Evolutionary conservation across 2,113 vertebrate genomes (phyloP), one percentile per base, ranked within the genome.

Genomic region (Catharus fuscescens): DNA sequence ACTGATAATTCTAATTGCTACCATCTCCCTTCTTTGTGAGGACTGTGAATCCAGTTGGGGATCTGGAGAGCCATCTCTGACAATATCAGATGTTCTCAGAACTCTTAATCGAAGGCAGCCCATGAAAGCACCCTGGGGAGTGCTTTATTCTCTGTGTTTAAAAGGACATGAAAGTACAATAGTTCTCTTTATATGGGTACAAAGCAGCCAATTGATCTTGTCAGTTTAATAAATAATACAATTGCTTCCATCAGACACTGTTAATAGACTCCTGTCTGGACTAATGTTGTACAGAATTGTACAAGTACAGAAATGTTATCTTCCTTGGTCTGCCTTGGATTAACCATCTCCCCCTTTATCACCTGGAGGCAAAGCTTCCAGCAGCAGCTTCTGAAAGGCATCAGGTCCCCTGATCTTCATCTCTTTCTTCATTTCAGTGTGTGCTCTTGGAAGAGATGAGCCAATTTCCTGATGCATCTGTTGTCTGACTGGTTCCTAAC

Each of bases 191-290:
- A 81, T 92, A 85, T 0, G 74, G 67, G 59, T 90, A 95, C 90
- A 96, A 96, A 96, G 94, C 90, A 95, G 94, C 77, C 94, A 92
- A 95, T 97, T 97, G 93, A 96, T 97, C 94, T 97, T 96, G 93
- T 95, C 93, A 96, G 92, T 94, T 95, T 96, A 97, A 96, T 97
- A 97, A 96, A 96, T 97, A 97, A 96, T 97, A 96, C 90, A 95
- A 92, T 96, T 91, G 90, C 93, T 97, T 96, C 95, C 88, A 96
- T 96, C 93, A 96, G 93, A 92, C 94, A 90, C 86, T 93, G 93
- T 95, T 96, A 96, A 96, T 95, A 96, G 92, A 94, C 90, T 97
- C 90, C 96, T 97, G 86, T 95, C 95, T 93, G 90, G 80, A 95
- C 90, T 96, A 96, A 96, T 96, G 92, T 88, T 80, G 69, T 94